Evolutionary conservation across 64 coral and sea anemone genomes (phyloP).

Genomic region (Montipora efflorescens): DNA sequence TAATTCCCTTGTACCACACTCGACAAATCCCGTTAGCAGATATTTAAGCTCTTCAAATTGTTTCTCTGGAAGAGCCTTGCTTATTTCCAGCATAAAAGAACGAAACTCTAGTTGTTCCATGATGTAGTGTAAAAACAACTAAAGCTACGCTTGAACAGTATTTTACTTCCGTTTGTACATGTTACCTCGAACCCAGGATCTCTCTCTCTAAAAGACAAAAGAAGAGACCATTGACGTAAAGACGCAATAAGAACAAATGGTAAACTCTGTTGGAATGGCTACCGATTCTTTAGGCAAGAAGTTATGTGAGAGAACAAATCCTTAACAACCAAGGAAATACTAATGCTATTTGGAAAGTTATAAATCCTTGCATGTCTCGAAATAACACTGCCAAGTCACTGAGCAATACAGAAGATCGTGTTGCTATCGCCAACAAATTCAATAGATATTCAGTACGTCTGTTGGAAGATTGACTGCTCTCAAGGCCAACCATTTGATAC

Average conservation of each 20-base stretch:
- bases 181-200: no score
- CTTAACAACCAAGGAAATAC: not conserved
- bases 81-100: not conserved
- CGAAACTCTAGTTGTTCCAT: not conserved
- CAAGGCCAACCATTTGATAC: not conserved
- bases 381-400: not conserved
- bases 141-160: no score
- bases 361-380: no score
- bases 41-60: not conserved
- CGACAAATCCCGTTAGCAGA: not conserved
- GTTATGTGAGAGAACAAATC: no score
- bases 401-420: constrained; percentile 19
- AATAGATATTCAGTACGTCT: constrained; percentile 42
- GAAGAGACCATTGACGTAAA: no score
- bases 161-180: no score
- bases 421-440: constrained; percentile 32
- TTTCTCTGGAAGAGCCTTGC: not conserved
- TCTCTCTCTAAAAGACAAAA: no score
- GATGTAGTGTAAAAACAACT: no score
- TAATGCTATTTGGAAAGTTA: no score
- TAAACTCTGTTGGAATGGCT: no score
- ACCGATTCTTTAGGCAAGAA: no score
- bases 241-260: no score
- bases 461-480: constrained; percentile 27
- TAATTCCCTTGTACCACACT: not conserved